Conservation (phyloP, 2,113 vertebrate species). For the Eurypyga helias region DNA sequence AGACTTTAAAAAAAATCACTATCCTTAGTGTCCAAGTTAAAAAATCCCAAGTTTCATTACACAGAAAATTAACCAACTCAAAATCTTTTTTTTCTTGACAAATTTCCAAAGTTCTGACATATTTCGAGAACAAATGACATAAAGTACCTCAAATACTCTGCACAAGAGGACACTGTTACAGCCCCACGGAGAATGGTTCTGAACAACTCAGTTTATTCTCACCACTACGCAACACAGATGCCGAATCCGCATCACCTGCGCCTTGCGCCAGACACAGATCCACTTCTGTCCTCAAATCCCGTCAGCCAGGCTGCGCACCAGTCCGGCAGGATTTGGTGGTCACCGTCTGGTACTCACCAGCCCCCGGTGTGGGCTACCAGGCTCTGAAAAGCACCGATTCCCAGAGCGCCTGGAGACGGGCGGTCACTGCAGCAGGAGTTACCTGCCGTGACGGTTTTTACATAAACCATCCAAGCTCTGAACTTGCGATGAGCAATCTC, state of each 20-base stretch:
- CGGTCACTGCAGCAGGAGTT: neutral
- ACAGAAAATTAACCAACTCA: neutral
- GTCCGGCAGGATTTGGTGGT: rapidly evolving
- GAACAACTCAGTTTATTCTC: neutral
- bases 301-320: neutral
- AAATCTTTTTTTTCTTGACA: neutral
- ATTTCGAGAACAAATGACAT: neutral
- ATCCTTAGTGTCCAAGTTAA: neutral
- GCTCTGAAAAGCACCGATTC: neutral
- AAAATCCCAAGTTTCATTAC: neutral
- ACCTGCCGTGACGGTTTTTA: neutral
- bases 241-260: rapidly evolving
- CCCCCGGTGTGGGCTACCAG: neutral
- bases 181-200: neutral
- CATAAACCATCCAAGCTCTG: neutral
- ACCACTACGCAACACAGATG: neutral
- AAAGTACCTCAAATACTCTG: neutral
- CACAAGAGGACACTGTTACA: slow-evolving; percentile 21
- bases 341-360: neutral
- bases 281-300: rapidly evolving
- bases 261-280: neutral
- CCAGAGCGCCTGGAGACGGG: neutral
- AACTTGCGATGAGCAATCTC: neutral
- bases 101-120: neutral
- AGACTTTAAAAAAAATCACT: too few relatives aligned